Base-by-base conservation (phyloP, 2,797 vertebrate genomes). In the Rhinoraja longicauda region DNA sequence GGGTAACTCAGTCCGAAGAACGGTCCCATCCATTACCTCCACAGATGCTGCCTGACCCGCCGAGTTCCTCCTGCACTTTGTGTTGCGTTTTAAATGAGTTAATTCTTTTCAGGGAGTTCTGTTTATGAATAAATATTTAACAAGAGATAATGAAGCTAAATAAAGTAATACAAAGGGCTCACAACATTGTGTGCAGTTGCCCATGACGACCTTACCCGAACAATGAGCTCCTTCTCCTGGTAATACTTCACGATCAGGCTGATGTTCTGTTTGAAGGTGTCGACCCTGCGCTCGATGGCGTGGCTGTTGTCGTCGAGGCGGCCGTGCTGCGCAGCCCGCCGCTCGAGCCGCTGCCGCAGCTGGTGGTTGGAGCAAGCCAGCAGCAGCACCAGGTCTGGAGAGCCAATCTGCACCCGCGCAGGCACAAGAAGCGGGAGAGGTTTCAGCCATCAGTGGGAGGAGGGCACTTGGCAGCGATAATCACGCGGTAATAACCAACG, bases 181-280 rank as follows among this genome's bases (percentile, higher is more conserved):
- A n/a, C 4, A 29, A 36, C 59, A 26, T 19, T 32, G 59, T 88
- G 84, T 64, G 84, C 59, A 88, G 84, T 62, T 45, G 36, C 26
- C n/a, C 32, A 24, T 26, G 10, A 32, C 19, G 53, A 64, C 92
- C 84, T 93, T 32, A 93, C 92, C 72, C 73, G 73, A 79, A 79
- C 72, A 79, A 93, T 76, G 72, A 93, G 92, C 72, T 79, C 92
- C 73, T 93, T 93, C 26, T 93, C 92, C 73, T 73, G 92, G 92
- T 93, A 93, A 39, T 93, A 93, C 72, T 93, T 93, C 29, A 64
- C 92, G 13, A 93, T 76, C 73, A 79, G 21, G 73, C 21, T 64
- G 92, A 93, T 77, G 92, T 93, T 93, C 53, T 93, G 92, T 36
- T 79, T 76, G 92, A 76, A 79, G 53, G 73, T 93, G 19, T 93